Base-by-base conservation (phyloP, 1,140 invertebrate species). In the Procambarus virginalis region DNA sequence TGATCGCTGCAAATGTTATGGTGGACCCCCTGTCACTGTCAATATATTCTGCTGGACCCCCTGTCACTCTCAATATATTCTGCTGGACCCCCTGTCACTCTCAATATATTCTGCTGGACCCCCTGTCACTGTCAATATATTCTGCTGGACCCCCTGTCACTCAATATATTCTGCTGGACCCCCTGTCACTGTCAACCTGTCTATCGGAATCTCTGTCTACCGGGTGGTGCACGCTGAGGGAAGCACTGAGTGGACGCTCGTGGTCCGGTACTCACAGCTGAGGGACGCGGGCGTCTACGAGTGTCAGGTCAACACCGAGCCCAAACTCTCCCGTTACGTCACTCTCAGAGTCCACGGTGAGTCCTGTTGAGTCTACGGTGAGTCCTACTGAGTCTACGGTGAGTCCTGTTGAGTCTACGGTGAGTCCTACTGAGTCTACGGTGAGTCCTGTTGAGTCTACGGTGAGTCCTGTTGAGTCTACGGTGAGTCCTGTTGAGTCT, bases 301-400 rank as follows among this genome's bases (percentile, higher is more conserved):
- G 83, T 85, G 83, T 34, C 83, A 85, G 70, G 51, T 85, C 20
- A 85, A 85, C 83, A 85, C 83, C 2, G 83, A 85, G 8, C 83
- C 64, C 6, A 85, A 85, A 55, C 70, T 85, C 48, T 85, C 83
- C 2, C 70, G 83, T 9, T 49, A 64, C 46, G 83, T 85, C 45
- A 85, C 70, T 0, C 83, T 85, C 8, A 51, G 64, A 10, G 83
- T 85, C 20, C 68, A 85, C 48, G 68, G 22, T 34, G n/a, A 73
- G 68, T 45, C 5, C 34, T 34, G n/a, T 6, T 22, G 22, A 68
- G 64, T 68, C 64, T 20, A 22, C 68, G 17, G 12, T 34, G n/a
- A 73, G n/a, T 34, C 68, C 20, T 34, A 34, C 12, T 3, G 64
- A 68, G 64, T 20, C 64, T 17, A 17, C 17, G 12, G 10, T 68